Conservation (phyloP, 2,797 vertebrate genomes). For the Crenichthys baileyi region DNA sequence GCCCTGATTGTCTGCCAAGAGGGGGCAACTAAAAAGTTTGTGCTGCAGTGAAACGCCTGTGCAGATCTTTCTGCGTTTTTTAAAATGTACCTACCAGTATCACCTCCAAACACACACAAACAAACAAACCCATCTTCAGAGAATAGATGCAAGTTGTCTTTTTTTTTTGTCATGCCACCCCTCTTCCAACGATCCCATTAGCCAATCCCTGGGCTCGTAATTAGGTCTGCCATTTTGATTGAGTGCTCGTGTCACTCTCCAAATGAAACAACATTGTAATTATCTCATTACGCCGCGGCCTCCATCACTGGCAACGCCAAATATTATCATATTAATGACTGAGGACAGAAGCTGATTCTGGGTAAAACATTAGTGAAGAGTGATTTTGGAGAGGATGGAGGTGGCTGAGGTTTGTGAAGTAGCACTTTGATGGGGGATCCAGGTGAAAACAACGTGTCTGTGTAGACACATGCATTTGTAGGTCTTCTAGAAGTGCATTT, state of each 20-base stretch:
- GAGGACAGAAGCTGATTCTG: slow-evolving; percentile 62
- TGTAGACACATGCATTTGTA: background rate
- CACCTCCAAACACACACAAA: background rate
- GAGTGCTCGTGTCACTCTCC: slow-evolving; percentile 86
- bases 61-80: slow-evolving; percentile 13
- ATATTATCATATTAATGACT: slow-evolving; percentile 83
- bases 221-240: slow-evolving; percentile 97
- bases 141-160: slow-evolving; percentile 23
- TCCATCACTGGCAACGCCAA: slow-evolving; percentile 69
- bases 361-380: slow-evolving; percentile 33
- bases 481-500: background rate
- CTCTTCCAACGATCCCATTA: slow-evolving; percentile 91
- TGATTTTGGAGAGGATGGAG: background rate
- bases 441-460: background rate
- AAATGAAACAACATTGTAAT: slow-evolving; percentile 94
- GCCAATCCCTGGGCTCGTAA: slow-evolving; percentile 94
- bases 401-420: slow-evolving; percentile 15
- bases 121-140: slow-evolving; percentile 38
- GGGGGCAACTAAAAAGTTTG: slow-evolving; percentile 24
- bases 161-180: slow-evolving; percentile 34
- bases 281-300: slow-evolving; percentile 90
- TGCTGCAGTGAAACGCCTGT: slow-evolving; percentile 9
- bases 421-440: slow-evolving; percentile 41
- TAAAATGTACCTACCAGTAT: slow-evolving; percentile 4
- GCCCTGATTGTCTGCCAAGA: slow-evolving; percentile 19